Percentiles rank a stretch among this genome's conserved stretches.
These are phyloP conservation scores for Trichoplusia ni DNA, from an alignment of 1,140 invertebrate species.

Conservation along the genomic window DNA sequence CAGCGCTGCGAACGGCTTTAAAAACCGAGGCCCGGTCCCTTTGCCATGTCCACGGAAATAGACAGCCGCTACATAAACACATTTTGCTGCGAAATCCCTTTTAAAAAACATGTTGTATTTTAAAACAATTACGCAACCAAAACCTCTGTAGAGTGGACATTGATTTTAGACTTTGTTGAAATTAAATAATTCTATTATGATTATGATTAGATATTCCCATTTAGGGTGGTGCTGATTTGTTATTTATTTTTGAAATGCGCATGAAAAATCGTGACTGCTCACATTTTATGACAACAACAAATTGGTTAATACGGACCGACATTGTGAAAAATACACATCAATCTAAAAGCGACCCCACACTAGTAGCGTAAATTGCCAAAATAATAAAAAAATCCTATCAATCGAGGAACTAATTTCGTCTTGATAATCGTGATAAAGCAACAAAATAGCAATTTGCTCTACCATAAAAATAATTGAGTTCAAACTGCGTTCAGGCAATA, in stretches of 20 bases:
- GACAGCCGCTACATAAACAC: slow-evolving; percentile 27
- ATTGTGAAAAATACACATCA: slow-evolving; percentile 4
- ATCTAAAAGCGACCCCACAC: slow-evolving; percentile 7
- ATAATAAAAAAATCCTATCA: slow-evolving; percentile 63
- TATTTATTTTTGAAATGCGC: neutral
- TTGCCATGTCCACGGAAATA: slow-evolving; percentile 42
- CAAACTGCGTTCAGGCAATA: slow-evolving; percentile 79
- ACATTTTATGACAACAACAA: slow-evolving; percentile 14
- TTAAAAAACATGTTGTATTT: neutral
- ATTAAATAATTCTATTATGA: too few species aligned
- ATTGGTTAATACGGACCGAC: slow-evolving; percentile 1
- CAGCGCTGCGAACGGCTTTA: slow-evolving; percentile 52
- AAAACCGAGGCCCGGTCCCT: slow-evolving; percentile 43
- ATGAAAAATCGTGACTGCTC: neutral
- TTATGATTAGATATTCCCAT: too few species aligned
- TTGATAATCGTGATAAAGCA: slow-evolving; percentile 79
- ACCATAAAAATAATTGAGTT: slow-evolving; percentile 82
- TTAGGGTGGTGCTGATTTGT: too few species aligned
- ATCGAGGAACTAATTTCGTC: slow-evolving; percentile 73
- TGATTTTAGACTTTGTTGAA: too few species aligned
- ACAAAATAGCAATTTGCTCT: slow-evolving; percentile 79
- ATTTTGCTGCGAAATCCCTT: slow-evolving; percentile 7
- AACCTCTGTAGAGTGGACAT: too few species aligned
- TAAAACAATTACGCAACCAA: too few species aligned
- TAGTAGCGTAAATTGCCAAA: slow-evolving; percentile 30